Conservation (phyloP, 2,113 vertebrate genomes). For the Mandrillus leucophaeus region DNA sequence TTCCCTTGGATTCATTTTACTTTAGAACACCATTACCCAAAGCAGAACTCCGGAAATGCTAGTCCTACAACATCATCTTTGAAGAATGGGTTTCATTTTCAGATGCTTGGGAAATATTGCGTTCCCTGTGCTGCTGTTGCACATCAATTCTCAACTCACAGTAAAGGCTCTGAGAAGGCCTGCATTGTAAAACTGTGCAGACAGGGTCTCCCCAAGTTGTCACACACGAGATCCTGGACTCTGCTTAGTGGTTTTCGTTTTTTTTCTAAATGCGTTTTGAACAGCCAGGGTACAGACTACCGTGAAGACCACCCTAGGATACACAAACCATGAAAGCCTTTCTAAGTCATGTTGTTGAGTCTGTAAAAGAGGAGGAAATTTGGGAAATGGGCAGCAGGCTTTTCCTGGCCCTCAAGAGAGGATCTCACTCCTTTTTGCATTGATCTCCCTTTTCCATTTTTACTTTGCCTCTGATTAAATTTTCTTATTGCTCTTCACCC, state of each 20-base stretch:
- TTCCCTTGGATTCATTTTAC: not conserved
- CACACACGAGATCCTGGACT: not conserved
- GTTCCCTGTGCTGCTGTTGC: not conserved
- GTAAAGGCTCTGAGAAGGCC: not conserved
- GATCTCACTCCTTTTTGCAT: not conserved
- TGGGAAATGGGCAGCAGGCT: fast-evolving
- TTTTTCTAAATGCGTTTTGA: not conserved
- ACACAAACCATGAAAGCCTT: not conserved
- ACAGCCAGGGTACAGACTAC: not conserved
- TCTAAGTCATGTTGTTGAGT: not conserved
- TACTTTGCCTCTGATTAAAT: not conserved
- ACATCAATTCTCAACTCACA: no score
- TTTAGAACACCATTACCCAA: not conserved
- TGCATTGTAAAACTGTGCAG: not conserved
- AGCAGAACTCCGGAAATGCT: not conserved
- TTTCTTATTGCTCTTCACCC: not conserved
- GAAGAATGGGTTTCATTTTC: not conserved
- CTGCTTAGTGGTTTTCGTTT: not conserved
- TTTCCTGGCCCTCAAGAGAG: not conserved
- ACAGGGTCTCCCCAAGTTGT: not conserved
- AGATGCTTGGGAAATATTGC: not conserved
- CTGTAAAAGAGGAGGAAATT: not conserved
- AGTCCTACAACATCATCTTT: not conserved
- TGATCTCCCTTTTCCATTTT: not conserved
- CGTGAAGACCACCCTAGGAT: not conserved